Evolutionary conservation across 2,113 vertebrate genomes (phyloP).

Genomic region (Equus quagga): DNA sequence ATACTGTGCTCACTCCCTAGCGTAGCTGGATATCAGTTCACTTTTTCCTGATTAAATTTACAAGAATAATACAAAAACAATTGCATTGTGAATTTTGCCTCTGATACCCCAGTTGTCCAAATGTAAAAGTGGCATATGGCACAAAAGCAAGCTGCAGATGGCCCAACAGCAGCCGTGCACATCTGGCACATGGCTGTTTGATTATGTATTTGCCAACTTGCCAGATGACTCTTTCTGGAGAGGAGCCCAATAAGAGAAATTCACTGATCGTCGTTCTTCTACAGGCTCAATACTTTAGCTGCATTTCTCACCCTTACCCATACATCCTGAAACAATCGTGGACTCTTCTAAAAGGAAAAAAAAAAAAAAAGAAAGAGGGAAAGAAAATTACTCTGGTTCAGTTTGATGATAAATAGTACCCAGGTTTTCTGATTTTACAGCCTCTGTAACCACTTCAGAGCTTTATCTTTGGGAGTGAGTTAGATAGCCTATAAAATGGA

Average conservation of each 20-base stretch:
- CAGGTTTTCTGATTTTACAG: constrained; percentile 47
- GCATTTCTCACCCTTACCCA: constrained; percentile 41
- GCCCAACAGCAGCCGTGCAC: constrained; percentile 79
- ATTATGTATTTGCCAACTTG: constrained; percentile 74
- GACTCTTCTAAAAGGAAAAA: background rate
- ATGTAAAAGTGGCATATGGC: constrained; percentile 82
- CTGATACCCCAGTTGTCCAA: constrained; percentile 63
- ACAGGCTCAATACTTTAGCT: constrained; percentile 51
- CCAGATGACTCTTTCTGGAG: constrained; percentile 78
- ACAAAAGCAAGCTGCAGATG: constrained; percentile 79
- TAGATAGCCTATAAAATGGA: constrained; percentile 66
- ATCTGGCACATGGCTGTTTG: constrained; percentile 83
- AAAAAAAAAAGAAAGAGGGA: background rate
- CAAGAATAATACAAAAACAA: constrained; percentile 69
- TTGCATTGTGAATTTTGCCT: constrained; percentile 69
- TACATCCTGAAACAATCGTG: background rate
- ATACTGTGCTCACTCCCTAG: background rate
- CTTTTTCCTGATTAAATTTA: constrained; percentile 62
- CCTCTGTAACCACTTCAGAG: constrained; percentile 41
- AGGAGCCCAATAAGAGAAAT: constrained; percentile 71
- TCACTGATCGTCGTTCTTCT: constrained; percentile 70
- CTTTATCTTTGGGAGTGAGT: constrained; percentile 53
- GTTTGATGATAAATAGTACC: background rate
- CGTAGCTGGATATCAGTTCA: background rate
- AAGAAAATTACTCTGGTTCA: background rate